Conservation (phyloP, 2,113 vertebrate species). For the Myiagra hebetior region DNA sequence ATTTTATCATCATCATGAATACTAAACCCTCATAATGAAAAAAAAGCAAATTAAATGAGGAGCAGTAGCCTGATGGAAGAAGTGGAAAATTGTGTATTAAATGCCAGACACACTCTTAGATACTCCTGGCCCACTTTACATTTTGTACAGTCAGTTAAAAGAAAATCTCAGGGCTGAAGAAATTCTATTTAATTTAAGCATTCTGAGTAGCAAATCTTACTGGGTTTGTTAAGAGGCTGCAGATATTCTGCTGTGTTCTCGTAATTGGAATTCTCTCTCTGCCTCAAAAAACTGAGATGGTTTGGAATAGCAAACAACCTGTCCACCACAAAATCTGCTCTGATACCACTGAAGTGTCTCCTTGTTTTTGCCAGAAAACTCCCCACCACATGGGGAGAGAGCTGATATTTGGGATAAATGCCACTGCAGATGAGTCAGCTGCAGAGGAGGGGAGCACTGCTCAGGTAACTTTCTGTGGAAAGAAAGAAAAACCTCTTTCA, state of each 20-base stretch:
- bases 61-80: background rate
- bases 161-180: background rate
- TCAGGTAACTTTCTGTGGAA: background rate
- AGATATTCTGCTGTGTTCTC: background rate
- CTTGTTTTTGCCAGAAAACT: background rate
- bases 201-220: background rate
- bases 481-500: background rate
- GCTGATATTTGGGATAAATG: background rate
- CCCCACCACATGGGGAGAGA: background rate
- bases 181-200: background rate
- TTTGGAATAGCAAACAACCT: background rate
- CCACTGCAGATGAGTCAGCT: constrained; percentile 12
- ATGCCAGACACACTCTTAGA: background rate
- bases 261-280: background rate
- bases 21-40: background rate
- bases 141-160: background rate
- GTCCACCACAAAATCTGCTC: background rate
- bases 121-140: background rate
- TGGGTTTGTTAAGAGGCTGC: background rate
- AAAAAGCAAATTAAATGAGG: background rate
- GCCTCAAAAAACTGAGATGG: background rate
- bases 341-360: background rate
- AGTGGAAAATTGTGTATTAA: background rate
- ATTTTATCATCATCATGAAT: constrained; percentile 8
- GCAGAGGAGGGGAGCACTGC: background rate